Evolutionary conservation across 2,888 invertebrate species (phyloP), one percentile per base, ranked within the genome.

Genomic region (Scaptomyza flava): DNA sequence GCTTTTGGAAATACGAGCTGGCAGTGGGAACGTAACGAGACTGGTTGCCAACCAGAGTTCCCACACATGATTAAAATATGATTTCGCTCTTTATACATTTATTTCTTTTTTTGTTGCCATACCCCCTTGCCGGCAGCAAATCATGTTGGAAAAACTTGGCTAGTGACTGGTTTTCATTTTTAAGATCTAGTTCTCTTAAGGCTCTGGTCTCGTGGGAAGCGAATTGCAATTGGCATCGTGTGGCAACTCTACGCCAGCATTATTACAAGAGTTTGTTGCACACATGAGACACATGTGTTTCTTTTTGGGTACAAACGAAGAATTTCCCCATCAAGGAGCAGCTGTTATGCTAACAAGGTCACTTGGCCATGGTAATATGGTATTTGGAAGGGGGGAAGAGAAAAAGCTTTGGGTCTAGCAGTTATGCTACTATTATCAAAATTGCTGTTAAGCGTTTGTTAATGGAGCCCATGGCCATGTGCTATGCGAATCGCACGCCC

Each of bases 371-470:
- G 34, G 17, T 38, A 42, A 50, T 41, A 23, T 70, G 36, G 9
- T 11, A 36, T n/a, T n/a, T 4, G 7, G 9, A 6, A 6, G 30
- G 20, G 54, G 54, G 23, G 6, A 12, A 33, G 6, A 8, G 27
- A 41, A 6, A 11, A 12, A n/a, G 17, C 17, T 17, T 47, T 27
- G 36, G 47, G 62, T 52, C 38, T 17, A 20, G 33, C 43, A 72
- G 61, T 81, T 81, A 83, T 81, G 85, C 72, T 87, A 79, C 74
- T 87, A 82, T 83, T 87, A 83, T 85, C 76, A 80, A 87, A 86
- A 87, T 79, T 82, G 68, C 78, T 58, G 73, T 60, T 77, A 79
- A 80, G 71, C 71, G 73, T 74, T 77, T 72, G 63, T 75, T 75
- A 77, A 75, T 70, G 77, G 69, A 68, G 69, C 65, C 70, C 74